Base-by-base conservation (phyloP, 2,888 invertebrate genomes). In the Drosophila nr. medialis region DNA sequence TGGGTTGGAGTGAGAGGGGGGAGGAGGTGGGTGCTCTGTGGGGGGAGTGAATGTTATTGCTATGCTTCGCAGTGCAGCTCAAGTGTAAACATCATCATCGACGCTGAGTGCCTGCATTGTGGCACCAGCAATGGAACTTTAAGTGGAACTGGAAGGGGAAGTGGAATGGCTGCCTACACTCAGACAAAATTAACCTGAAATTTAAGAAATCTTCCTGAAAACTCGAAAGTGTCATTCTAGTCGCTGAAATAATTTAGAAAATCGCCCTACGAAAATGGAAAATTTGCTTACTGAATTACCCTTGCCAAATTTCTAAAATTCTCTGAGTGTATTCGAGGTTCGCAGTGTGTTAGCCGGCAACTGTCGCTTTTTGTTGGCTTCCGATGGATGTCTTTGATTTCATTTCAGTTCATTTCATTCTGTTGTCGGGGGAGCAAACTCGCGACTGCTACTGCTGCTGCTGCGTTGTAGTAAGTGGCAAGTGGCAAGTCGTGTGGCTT, bases 381-480 rank as follows among this genome's bases (percentile, higher is more conserved):
- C 60, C 82, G 81, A 68, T 82, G 89, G 86, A 77, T 90, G 87
- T 81, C 79, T 90, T 91, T 90, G 89, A 91, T 90, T 87, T 90
- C 67, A 87, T 90, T 90, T 90, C 91, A 88, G 81, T 87, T 87
- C 90, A 87, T 87, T 87, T 91, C 83, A 90, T 88, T 87, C 76
- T 75, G 81, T 65, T 83, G 83, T 67, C 74, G 71, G 51, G 75
- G 75, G 63, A 73, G 66, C 51, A 60, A 67, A 64, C 51, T 55
- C 79, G 88, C 81, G 91, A 65, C 82, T 75, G 64, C 64, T 61
- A 59, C 66, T 50, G 50, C 29, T 49, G 18, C 29, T 50, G 51
- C 69, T 65, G 32, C 67, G 63, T 64, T 82, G 80, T 63, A 70
- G 59, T 63, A 68, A 50, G 29, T 49, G 38, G 18, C 38, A 38